Evolutionary conservation across 2,113 vertebrate genomes (phyloP).

Genomic region (Formicarius rufipectus): DNA sequence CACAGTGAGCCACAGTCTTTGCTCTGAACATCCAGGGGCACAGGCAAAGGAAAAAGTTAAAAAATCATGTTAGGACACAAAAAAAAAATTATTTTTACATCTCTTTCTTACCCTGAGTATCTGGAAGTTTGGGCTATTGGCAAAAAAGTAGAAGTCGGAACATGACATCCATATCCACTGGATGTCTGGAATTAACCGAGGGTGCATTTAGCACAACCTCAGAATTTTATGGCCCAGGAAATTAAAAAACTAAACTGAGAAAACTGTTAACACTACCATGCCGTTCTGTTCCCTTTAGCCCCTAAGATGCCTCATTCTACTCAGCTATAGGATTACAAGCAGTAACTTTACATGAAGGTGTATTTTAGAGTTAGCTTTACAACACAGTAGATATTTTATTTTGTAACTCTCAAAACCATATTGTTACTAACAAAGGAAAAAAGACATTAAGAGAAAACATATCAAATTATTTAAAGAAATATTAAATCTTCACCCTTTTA

Average conservation of each 20-base stretch:
- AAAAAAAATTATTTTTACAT: neutral
- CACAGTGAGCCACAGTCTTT: neutral
- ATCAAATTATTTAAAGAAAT: neutral
- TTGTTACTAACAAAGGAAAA: neutral
- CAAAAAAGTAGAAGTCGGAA: neutral
- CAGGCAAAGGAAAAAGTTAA: neutral
- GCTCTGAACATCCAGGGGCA: neutral
- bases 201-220: neutral
- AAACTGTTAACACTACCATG: neutral
- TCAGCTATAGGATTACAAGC: neutral
- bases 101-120: neutral
- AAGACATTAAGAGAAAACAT: neutral
- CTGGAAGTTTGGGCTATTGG: neutral
- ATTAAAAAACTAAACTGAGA: neutral
- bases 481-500: neutral
- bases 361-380: neutral
- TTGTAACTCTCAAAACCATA: neutral
- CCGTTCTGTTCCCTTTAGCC: neutral
- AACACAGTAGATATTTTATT: neutral
- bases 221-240: neutral
- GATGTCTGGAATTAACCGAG: neutral
- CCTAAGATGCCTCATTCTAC: neutral
- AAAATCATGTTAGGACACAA: neutral
- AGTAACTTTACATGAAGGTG: neutral
- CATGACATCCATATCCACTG: neutral